Conservation (phyloP, 2,888 invertebrate species). For the Agrypnus murinus region DNA sequence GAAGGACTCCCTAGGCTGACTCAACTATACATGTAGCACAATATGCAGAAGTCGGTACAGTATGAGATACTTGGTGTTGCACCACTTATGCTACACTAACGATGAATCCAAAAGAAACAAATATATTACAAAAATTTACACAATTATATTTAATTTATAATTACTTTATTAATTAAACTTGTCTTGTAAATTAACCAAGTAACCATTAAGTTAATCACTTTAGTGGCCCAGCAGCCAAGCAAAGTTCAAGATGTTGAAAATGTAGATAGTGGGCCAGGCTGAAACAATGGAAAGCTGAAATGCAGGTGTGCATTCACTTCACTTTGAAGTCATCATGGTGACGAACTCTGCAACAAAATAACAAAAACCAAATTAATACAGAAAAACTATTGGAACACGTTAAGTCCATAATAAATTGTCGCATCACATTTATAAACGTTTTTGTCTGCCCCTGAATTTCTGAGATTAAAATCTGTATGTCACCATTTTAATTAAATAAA, state of each 20-base stretch:
- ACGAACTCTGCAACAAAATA: slow-evolving; percentile 92
- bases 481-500: too few species aligned
- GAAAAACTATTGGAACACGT: too few species aligned
- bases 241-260: slow-evolving; percentile 69
- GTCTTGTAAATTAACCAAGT: slow-evolving; percentile 68
- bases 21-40: slow-evolving; percentile 67
- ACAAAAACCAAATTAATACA: slow-evolving; percentile 57
- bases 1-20: slow-evolving; percentile 59
- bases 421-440: slow-evolving; percentile 4
- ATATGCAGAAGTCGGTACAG: slow-evolving; percentile 64
- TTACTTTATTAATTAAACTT: slow-evolving; percentile 68
- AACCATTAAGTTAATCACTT: slow-evolving; percentile 70
- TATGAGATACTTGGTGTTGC: slow-evolving; percentile 59
- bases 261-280: slow-evolving; percentile 69
- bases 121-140: slow-evolving; percentile 73
- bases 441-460: too few species aligned
- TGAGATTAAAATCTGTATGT: too few species aligned
- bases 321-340: slow-evolving; percentile 99
- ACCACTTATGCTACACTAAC: slow-evolving; percentile 61
- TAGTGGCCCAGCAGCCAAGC: slow-evolving; percentile 69
- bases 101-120: slow-evolving; percentile 60
- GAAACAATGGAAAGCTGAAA: slow-evolving; percentile 72
- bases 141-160: slow-evolving; percentile 70
- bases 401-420: too few species aligned
- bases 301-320: slow-evolving; percentile 82